These are phyloP conservation scores for Automeris io DNA, from an alignment of 2,888 invertebrate genomes.

Conservation along the genomic window DNA sequence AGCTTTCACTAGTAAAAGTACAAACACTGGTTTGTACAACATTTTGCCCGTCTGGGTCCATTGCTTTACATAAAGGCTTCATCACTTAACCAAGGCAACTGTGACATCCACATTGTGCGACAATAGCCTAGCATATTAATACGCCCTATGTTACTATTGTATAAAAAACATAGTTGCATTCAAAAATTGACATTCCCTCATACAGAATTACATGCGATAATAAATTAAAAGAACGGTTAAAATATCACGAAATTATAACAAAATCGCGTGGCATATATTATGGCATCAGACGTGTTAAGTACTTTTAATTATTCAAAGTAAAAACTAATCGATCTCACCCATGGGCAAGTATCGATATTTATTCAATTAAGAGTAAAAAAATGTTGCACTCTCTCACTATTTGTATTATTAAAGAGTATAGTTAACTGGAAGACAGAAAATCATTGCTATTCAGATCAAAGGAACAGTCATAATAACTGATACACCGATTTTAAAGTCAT, in stretches of 20 bases:
- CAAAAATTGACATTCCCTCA: constrained; percentile 44
- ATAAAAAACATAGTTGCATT: constrained; percentile 26
- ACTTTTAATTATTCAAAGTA: constrained; percentile 57
- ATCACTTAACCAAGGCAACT: constrained; percentile 58
- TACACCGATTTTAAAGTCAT: constrained; percentile 44
- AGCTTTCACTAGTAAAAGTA: neutral
- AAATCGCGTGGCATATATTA: constrained; percentile 74
- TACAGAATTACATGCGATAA: constrained; percentile 54
- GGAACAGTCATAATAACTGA: constrained; percentile 44
- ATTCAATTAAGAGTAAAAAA: constrained; percentile 26
- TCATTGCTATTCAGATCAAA: constrained; percentile 70
- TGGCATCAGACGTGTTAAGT: constrained; percentile 74
- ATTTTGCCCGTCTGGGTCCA: constrained; percentile 37
- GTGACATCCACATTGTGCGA: constrained; percentile 62
- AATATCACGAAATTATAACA: constrained; percentile 63
- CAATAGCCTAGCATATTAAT: constrained; percentile 63
- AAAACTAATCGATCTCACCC: constrained; percentile 35
- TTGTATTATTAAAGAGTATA: constrained; percentile 39
- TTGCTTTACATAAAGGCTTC: constrained; percentile 62
- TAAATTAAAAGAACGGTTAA: constrained; percentile 62
- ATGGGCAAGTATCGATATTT: constrained; percentile 19
- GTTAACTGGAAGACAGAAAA: constrained; percentile 71
- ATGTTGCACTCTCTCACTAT: constrained; percentile 28
- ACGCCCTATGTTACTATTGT: constrained; percentile 50
- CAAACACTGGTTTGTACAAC: neutral